Evolutionary conservation across 2,888 invertebrate genomes (phyloP).

Genomic region (Fragum fragum): DNA sequence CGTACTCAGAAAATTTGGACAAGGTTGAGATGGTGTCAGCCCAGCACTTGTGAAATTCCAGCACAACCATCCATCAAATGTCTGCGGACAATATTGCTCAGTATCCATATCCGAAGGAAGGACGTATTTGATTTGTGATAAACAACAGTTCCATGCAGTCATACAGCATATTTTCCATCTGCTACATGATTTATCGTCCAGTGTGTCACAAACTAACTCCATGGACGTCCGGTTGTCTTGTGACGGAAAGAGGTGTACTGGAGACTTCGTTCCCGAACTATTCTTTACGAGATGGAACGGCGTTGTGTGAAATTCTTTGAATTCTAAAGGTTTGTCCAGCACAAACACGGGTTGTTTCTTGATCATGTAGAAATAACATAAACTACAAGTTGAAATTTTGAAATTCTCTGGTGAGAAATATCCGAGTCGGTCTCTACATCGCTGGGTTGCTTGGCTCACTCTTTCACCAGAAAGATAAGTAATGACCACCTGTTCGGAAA

Average conservation of each 20-base stretch:
- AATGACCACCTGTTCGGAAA: too few relatives aligned
- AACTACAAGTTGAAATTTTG: slow-evolving; percentile 46
- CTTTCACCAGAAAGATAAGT: too few relatives aligned
- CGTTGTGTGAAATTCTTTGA: neutral
- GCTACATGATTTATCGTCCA: slow-evolving; percentile 70
- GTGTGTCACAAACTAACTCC: slow-evolving; percentile 66
- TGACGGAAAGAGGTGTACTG: neutral
- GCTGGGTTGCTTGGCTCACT: too few relatives aligned
- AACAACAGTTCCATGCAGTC: slow-evolving; percentile 73
- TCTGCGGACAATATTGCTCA: slow-evolving; percentile 70
- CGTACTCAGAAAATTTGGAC: slow-evolving; percentile 72
- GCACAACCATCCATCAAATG: slow-evolving; percentile 82
- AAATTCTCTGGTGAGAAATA: slow-evolving; percentile 41
- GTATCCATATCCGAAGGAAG: slow-evolving; percentile 36
- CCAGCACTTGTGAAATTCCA: slow-evolving; percentile 74
- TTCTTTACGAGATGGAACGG: neutral
- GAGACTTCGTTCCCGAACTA: neutral
- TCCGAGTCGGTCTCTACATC: slow-evolving; percentile 51
- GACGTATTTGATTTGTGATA: slow-evolving; percentile 56
- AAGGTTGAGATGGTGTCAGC: slow-evolving; percentile 60
- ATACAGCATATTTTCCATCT: slow-evolving; percentile 75
- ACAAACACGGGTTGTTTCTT: slow-evolving; percentile 27
- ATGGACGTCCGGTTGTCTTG: slow-evolving; percentile 18
- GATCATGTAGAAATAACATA: slow-evolving; percentile 55
- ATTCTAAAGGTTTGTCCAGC: slow-evolving; percentile 7